Conservation (phyloP, 2,797 vertebrate genomes). For the Dendrocincla tyrannina region DNA sequence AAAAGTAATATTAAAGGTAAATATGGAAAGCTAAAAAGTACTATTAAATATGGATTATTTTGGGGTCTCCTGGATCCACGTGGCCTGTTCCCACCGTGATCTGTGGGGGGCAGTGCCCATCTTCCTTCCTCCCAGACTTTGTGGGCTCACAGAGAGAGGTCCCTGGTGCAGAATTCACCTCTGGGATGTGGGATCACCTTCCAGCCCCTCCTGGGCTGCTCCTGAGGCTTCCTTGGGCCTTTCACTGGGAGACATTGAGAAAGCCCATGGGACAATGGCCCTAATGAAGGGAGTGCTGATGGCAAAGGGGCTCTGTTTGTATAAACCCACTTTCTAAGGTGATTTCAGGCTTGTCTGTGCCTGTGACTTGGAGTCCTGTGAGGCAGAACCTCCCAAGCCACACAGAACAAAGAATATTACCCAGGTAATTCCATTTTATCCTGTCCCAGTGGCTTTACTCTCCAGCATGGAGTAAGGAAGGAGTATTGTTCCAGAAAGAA, state of each 20-base stretch:
- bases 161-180: neutral
- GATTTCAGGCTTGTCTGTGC: neutral
- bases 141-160: accelerated
- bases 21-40: neutral
- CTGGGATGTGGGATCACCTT: neutral
- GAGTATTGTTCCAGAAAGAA: neutral
- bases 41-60: accelerated
- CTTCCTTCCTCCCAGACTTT: neutral
- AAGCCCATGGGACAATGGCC: neutral
- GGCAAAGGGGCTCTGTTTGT: neutral
- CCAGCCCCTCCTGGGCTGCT: neutral
- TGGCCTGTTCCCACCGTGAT: neutral
- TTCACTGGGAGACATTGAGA: neutral
- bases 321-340: neutral
- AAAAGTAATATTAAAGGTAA: neutral
- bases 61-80: neutral
- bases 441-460: neutral
- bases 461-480: accelerated
- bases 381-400: neutral
- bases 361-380: neutral
- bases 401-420: neutral
- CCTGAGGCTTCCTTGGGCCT: neutral
- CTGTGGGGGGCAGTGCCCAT: neutral
- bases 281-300: neutral
- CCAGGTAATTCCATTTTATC: neutral